phyloP scores from a whole-genome alignment of 2,888 invertebrate genomes.

The Macaria liturata region DNA sequence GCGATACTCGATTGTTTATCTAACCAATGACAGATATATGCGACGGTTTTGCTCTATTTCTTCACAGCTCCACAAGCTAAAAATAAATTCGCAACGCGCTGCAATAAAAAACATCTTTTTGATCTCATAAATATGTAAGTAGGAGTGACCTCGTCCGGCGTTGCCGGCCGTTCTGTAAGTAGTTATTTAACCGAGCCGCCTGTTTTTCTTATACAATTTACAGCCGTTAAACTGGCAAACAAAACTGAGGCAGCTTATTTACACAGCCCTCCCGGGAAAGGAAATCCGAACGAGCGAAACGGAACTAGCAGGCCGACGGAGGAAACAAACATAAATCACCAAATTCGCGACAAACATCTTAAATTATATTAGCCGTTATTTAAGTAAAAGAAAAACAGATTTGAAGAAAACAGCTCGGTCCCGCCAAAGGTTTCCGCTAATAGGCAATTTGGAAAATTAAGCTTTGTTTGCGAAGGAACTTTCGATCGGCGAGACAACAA shows the following conservation, averaged over 20 bases:
- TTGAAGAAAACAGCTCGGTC: conserved; percentile 47
- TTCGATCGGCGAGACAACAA: conserved; percentile 56
- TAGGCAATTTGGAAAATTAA: conserved; percentile 59
- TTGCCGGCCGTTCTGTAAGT: conserved; percentile 10
- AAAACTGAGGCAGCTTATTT: conserved; percentile 70
- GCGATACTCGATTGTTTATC: conserved; percentile 40
- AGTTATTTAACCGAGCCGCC: conserved; percentile 30
- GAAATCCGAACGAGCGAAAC: conserved; percentile 69
- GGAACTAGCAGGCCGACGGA: conserved; percentile 53
- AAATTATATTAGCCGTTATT: conserved; percentile 59
- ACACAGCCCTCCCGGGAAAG: conserved; percentile 64
- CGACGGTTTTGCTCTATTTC: conserved; percentile 25
- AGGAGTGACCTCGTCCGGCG: conserved; percentile 43
- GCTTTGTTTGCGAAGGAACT: conserved; percentile 55
- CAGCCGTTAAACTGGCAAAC: conserved; percentile 71
- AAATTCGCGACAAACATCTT: conserved; percentile 69
- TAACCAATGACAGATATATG: conserved; percentile 14
- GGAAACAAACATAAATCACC: conserved; percentile 74
- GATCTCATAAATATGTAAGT: conserved; percentile 64
- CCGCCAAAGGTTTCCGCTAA: conserved; percentile 51
- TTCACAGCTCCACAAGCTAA: conserved; percentile 8
- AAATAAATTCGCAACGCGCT: conserved; percentile 35
- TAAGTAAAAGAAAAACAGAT: conserved; percentile 61
- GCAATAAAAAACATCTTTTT: conserved; percentile 33
- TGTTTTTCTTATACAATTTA: conserved; percentile 67